Evolutionary conservation across 2,888 invertebrate genomes (phyloP).

Genomic region (Drosophila limbata): DNA sequence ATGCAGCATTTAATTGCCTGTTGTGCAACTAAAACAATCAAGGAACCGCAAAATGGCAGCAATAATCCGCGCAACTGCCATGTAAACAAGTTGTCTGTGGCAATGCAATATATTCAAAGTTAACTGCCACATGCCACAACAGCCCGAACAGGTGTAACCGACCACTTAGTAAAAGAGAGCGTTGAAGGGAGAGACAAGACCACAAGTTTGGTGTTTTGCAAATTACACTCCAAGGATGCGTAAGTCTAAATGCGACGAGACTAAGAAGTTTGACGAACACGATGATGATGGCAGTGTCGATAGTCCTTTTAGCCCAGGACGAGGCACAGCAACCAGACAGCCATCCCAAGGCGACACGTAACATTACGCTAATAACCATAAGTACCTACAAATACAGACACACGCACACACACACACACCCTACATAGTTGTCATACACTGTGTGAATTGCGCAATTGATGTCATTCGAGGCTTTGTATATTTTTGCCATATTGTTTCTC

Average conservation of each 20-base stretch:
- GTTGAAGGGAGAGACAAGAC: neutral
- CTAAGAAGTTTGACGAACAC: slow-evolving; percentile 38
- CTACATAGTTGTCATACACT: slow-evolving; percentile 4
- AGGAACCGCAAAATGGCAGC: slow-evolving; percentile 59
- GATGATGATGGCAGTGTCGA: slow-evolving; percentile 42
- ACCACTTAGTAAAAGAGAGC: slow-evolving; percentile 15
- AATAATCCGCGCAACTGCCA: slow-evolving; percentile 51
- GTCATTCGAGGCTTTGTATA: neutral
- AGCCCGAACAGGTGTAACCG: slow-evolving; percentile 38
- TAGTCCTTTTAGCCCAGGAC: slow-evolving; percentile 26
- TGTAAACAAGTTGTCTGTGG: slow-evolving; percentile 64
- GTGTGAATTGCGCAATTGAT: neutral
- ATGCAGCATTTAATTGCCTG: slow-evolving; percentile 68
- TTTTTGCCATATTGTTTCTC: neutral
- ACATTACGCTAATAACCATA: slow-evolving; percentile 60
- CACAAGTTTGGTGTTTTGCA: slow-evolving; percentile 44
- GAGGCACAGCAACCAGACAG: neutral
- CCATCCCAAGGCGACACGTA: slow-evolving; percentile 32
- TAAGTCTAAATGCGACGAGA: slow-evolving; percentile 26
- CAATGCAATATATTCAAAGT: slow-evolving; percentile 46
- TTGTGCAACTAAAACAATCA: slow-evolving; percentile 67
- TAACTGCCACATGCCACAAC: slow-evolving; percentile 16
- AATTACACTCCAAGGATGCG: slow-evolving; percentile 71
- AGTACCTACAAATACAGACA: slow-evolving; percentile 12
- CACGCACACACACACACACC: slow-evolving; percentile 1